Conservation (phyloP, 2,113 vertebrate species). For the Noctilio leporinus region DNA sequence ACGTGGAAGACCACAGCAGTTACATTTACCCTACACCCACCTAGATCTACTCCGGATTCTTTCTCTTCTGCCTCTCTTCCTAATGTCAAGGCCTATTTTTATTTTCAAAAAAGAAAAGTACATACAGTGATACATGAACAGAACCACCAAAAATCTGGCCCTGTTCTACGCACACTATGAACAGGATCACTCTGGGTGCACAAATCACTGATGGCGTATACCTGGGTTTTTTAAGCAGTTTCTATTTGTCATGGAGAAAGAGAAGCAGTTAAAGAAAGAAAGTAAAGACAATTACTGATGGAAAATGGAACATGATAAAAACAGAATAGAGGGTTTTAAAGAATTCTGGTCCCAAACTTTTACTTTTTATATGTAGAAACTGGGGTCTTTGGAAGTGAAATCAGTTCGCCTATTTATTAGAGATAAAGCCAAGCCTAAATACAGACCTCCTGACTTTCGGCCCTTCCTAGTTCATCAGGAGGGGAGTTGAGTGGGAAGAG, state of each 20-base stretch:
- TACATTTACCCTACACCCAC: background rate
- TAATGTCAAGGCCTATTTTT: background rate
- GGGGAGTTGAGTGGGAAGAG: background rate
- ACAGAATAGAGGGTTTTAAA: background rate
- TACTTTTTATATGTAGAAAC: background rate
- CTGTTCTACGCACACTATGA: background rate
- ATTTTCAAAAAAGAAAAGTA: conserved; percentile 25
- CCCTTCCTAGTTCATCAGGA: background rate
- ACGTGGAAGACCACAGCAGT: background rate
- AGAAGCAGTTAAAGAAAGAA: background rate
- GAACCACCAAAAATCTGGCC: background rate
- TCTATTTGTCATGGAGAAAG: background rate
- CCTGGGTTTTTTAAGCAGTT: background rate
- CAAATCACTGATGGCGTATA: background rate
- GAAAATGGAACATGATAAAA: background rate
- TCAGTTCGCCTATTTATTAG: background rate
- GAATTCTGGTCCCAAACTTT: background rate
- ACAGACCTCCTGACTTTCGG: background rate
- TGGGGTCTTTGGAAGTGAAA: background rate
- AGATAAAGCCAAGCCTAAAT: background rate
- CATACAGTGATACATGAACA: background rate
- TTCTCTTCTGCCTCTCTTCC: background rate
- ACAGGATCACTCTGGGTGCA: background rate
- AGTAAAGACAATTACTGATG: background rate
- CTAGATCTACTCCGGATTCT: background rate